Evolutionary conservation across 2,113 vertebrate genomes (phyloP), one percentile per base, ranked within the genome.

Genomic region (Pollimyrus isidori): DNA sequence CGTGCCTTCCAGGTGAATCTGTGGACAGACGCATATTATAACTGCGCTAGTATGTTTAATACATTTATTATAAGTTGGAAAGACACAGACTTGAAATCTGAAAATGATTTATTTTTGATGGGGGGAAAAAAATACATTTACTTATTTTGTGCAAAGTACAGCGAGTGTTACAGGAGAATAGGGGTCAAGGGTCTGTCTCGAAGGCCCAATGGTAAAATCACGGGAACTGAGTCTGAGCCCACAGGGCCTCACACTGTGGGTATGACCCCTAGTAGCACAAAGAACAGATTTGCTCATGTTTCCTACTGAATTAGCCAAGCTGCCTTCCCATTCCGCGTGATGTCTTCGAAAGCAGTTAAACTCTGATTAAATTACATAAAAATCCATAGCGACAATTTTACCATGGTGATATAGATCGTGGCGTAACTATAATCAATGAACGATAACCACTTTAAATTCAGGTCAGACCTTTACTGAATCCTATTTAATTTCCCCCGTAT

Each of bases 1-100:
- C 26, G 69, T 83, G 89, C 86, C 89, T 90, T 87, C 65, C 69
- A 35, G 49, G n/a, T 90, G 80, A 80, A 87, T 82, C 7, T 45
- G 39, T 83, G 52, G 76, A 84, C 53, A 52, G 52, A 56, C 35
- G 53, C 17, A n/a, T 3, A 39, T 15, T 35, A 23, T 7, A 15
- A 83, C 17, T 83, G 53, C n/a, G 5, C 50, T 82, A 19, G 13
- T 56, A 86, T 53, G 50, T 9, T 35, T 52, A 19, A 56, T 53
- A 4, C 48, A 23, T 52, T 48, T 87, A 56, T 87, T 87, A 30
- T 48, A 39, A 35, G 23, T 86, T 35, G 35, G 23, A 76, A 80
- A 89, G 21, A 45, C 13, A 48, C 9, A 53, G 49, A 48, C 21
- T 84, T 50, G 30, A 53, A 58, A 26, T 21, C 21, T 17, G 26